Conservation (phyloP, 2,888 invertebrate genomes). For the Cheilosia soror region DNA sequence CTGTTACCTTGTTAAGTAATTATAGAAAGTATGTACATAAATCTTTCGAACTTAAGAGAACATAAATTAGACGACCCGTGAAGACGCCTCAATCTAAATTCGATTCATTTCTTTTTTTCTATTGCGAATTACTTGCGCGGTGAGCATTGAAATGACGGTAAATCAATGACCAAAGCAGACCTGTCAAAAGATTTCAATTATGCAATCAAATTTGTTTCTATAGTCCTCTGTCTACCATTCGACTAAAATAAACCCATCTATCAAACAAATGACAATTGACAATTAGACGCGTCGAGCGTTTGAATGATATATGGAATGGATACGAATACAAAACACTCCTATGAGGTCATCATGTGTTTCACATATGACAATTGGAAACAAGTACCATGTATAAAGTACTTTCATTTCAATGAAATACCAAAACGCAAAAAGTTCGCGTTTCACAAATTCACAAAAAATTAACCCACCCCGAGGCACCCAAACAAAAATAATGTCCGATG, state of each 20-base stretch:
- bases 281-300: background rate
- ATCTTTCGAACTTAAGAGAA: background rate
- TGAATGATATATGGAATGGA: background rate
- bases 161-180: background rate
- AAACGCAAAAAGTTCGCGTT: conserved; percentile 8
- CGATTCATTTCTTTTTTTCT: background rate
- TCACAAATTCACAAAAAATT: background rate
- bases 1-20: background rate
- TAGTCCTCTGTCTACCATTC: too few species aligned
- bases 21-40: background rate
- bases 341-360: conserved; percentile 1
- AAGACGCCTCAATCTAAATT: background rate
- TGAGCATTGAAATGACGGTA: background rate
- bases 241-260: conserved; percentile 5
- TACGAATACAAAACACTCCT: background rate
- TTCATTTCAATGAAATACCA: background rate
- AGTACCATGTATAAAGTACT: background rate
- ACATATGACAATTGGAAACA: background rate
- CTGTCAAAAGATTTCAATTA: conserved; percentile 1
- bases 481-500: background rate
- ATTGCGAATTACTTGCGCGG: background rate
- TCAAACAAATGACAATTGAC: conserved; percentile 3
- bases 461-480: background rate
- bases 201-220: background rate
- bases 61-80: conserved; percentile 12